Evolutionary conservation across 2,113 vertebrate genomes (phyloP), one percentile per base, ranked within the genome.

Genomic region (Heliornis fulica): DNA sequence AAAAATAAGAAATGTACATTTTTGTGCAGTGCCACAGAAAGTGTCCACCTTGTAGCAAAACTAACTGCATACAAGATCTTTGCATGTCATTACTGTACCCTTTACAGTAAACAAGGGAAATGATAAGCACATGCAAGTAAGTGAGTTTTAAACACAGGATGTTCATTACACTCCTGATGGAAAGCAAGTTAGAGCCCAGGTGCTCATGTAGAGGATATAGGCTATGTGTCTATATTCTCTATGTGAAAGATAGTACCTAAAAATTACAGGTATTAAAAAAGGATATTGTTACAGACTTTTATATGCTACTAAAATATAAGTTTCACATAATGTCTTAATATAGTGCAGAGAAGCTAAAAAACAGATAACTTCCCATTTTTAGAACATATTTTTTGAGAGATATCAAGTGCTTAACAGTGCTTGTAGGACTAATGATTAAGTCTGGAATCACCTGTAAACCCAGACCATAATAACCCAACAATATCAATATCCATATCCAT

Each of bases 61-160:
- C 3, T 9, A 36, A 3, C 59, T 28, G 4, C 3, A 22, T 64
- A 4, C 10, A 63, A 61, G 14, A 29, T 10, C n/a, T 17, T 38
- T 3, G 1, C 68, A 64, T 64, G 28, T 86, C 2, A 0, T 50
- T 86, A 36, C 11, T 48, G 7, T 36, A 26, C 10, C 1, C 10
- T 63, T 53, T 69, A n/a, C 11, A 61, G 12, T 31, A 74, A 80
- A 68, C 32, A 23, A 40, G n/a, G 7, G 31, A 70, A 32, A 5
- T 15, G 38, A 29, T 23, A 63, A 75, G 15, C 15, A 48, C 1
- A 4, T 11, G 4, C 20, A 32, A 6, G 2, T 38, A n/a, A 15
- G 4, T 34, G 18, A 53, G 7, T 83, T 50, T 46, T 15, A 79
- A 90, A 46, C 5, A 23, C 7, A 38, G 23, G 6, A 78, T 0